Evolutionary conservation across 2,113 vertebrate genomes (phyloP).

Genomic region (Nothocercus julius): DNA sequence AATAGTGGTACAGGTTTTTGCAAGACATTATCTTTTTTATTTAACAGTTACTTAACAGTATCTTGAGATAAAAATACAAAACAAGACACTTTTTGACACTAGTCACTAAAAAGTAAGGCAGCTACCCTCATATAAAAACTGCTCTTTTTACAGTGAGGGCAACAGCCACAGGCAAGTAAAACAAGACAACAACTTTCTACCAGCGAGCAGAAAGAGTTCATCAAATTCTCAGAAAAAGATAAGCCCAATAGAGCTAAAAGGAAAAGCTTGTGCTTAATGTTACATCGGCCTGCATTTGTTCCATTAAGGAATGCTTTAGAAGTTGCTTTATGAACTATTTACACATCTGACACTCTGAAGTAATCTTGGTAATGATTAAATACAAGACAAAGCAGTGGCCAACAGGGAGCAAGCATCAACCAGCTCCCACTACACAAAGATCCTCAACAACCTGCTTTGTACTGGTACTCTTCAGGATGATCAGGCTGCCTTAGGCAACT

Average conservation of each 20-base stretch:
- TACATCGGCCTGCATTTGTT: neutral
- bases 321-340: neutral
- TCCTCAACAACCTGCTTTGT: neutral
- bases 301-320: neutral
- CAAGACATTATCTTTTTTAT: neutral
- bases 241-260: neutral
- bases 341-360: neutral
- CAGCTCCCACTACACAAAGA: neutral
- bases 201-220: neutral
- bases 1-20: neutral
- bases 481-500: neutral
- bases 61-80: neutral
- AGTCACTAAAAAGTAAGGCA: neutral
- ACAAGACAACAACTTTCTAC: neutral
- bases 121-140: neutral
- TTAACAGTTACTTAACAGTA: neutral
- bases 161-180: neutral
- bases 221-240: neutral
- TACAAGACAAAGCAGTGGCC: neutral
- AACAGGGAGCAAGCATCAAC: neutral
- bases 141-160: neutral
- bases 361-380: neutral
- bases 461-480: neutral
- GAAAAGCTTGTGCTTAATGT: neutral
- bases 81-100: neutral